Evolutionary conservation across 2,888 invertebrate species (phyloP), one percentile per base, ranked within the genome.

Genomic region (Suillia variegata): DNA sequence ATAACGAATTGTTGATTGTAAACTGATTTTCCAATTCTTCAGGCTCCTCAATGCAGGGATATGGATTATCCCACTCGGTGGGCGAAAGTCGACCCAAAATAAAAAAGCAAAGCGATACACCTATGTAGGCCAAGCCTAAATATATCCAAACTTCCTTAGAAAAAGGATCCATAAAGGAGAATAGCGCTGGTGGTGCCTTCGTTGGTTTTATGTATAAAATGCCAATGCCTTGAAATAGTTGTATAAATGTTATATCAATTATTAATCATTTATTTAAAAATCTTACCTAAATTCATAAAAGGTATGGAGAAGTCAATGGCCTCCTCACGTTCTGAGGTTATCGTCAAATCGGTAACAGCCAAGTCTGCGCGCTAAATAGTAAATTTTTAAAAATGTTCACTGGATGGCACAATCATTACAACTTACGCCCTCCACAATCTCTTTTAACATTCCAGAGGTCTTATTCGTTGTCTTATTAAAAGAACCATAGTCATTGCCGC

Each of bases 221-320:
- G 42, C 93, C 91, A 71, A 96, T 96, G 24, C 93, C 92, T 85
- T n/a, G n/a, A n/a, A n/a, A n/a, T n/a, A n/a, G n/a, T n/a, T n/a
- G 15, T n/a, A n/a, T n/a, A n/a, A n/a, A n/a, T 3, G 53, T n/a
- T n/a, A n/a, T n/a, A n/a, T n/a, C n/a, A n/a, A n/a, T n/a, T n/a
- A n/a, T n/a, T n/a, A n/a, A n/a, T n/a, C n/a, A n/a, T n/a, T n/a
- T n/a, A n/a, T n/a, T n/a, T n/a, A n/a, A n/a, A 31, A 22, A 21
- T 47, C 54, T 61, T 78, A 87, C 88, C 89, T 64, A 97, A 85
- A 80, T 94, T 95, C 92, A 98, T 94, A 77, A 96, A 98, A 0
- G 97, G 97, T 83, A 93, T 93, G 0, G 96, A 96, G 76, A 98
- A 98, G 80, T 97, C 96, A 0, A 95, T 94, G 12, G 89, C 93